A percentile compares a stretch with the other conserved stretches of the same genome.
Evolutionary conservation across 92 coral and sea anemone species (phyloP).

Genomic region (Siderastrea radians): DNA sequence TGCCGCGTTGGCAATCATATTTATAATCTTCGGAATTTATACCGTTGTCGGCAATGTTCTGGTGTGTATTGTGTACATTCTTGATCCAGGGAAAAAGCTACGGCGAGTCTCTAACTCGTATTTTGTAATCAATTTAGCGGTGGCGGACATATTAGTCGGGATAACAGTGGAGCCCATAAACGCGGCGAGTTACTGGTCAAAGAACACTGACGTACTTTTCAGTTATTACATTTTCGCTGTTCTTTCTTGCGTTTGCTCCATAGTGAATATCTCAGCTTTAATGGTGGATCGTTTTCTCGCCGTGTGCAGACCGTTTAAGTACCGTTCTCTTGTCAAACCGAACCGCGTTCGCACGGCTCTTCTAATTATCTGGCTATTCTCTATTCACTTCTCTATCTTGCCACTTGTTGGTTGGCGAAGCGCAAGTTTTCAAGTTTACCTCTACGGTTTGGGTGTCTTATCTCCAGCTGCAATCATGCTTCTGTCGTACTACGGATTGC

Average conservation of each 20-base stretch:
- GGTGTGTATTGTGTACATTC: constrained; percentile 80
- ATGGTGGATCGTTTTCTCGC: constrained; percentile 90
- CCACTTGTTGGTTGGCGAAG: constrained; percentile 87
- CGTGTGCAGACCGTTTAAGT: constrained; percentile 81
- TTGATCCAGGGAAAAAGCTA: constrained; percentile 80
- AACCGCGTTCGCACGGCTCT: constrained; percentile 68
- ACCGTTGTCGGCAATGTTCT: constrained; percentile 82
- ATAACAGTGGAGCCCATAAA: constrained; percentile 86
- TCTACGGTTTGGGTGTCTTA: constrained; percentile 77
- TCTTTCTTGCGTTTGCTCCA: constrained; percentile 88
- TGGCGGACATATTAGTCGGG: constrained; percentile 89
- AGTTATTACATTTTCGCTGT: constrained; percentile 82
- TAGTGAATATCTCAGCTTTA: constrained; percentile 75
- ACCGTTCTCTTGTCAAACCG: constrained; percentile 65
- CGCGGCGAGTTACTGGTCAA: constrained; percentile 79
- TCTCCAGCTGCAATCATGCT: constrained; percentile 78
- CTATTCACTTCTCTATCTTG: constrained; percentile 82
- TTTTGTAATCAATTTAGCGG: constrained; percentile 79
- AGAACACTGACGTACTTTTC: constrained; percentile 69
- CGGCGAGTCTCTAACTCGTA: constrained; percentile 79
- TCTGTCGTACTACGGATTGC: constrained; percentile 71
- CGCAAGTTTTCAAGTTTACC: constrained; percentile 78
- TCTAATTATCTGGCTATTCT: constrained; percentile 72
- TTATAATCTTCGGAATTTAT: constrained; percentile 77
- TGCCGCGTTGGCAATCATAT: constrained; percentile 71